Evolutionary conservation across 2,797 vertebrate genomes (phyloP).

Genomic region (Spondyliosoma cantharus): DNA sequence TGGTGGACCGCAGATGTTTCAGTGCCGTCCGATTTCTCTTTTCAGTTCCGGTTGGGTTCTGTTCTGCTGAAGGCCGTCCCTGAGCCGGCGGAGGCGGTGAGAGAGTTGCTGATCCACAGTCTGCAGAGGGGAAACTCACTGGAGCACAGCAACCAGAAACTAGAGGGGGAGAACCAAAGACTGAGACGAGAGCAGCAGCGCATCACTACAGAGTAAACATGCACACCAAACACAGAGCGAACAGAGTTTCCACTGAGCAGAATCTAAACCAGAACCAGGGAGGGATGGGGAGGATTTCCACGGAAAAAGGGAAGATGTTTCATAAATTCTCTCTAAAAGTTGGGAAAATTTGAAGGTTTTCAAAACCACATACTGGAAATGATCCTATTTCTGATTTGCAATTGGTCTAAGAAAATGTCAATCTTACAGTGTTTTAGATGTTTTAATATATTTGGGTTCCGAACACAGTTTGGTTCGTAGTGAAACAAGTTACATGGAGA

Average conservation of each 20-base stretch:
- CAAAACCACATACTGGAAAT: too few species aligned
- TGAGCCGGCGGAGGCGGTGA: slow-evolving; percentile 82
- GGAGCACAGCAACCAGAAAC: slow-evolving; percentile 80
- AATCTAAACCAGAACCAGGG: not conserved
- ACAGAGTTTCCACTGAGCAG: not conserved
- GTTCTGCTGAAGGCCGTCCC: slow-evolving; percentile 80
- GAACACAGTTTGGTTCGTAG: not conserved
- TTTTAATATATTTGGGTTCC: not conserved
- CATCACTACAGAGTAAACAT: slow-evolving; percentile 84
- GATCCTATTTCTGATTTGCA: too few species aligned
- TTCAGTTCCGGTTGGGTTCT: slow-evolving; percentile 91
- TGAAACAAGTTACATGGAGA: not conserved
- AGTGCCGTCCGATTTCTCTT: not conserved
- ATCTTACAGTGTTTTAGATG: not conserved
- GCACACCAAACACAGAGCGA: not conserved
- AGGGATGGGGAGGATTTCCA: not conserved
- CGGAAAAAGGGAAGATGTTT: not conserved
- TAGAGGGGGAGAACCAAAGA: slow-evolving; percentile 89
- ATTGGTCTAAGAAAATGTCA: too few species aligned
- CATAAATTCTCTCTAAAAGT: not conserved
- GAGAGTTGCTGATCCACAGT: slow-evolving; percentile 85
- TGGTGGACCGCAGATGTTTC: not conserved
- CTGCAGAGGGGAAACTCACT: slow-evolving; percentile 82
- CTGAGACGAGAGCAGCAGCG: slow-evolving; percentile 84
- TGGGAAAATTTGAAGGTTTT: not conserved